Base-by-base conservation (phyloP, 2,888 invertebrate genomes). In the Mesorhabditis sp. region DNA sequence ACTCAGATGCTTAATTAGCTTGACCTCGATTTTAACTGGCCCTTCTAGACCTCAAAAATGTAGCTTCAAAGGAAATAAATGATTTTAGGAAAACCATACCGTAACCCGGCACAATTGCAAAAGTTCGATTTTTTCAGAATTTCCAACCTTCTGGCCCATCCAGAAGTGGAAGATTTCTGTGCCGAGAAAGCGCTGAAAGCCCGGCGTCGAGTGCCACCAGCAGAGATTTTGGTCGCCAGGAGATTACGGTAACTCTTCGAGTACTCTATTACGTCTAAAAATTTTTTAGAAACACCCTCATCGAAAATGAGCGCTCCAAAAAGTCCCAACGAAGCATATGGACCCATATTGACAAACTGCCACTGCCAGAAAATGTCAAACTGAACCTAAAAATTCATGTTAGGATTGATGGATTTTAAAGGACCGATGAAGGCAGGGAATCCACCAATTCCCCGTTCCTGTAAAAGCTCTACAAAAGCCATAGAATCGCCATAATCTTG, bases 121-220 rank as follows among this genome's bases (percentile, higher is more conserved):
- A n/a, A n/a, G n/a, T n/a, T n/a, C n/a, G n/a, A n/a, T n/a, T n/a
- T 50, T 50, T n/a, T 10, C 58, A 50, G 58, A 50, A 50, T 50
- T 13, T 13, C 58, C 58, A 50, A 50, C n/a, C 58, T 50, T 50
- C 58, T 50, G 58, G 58, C 58, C 10, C 58, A 50, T 50, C 58
- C 58, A 50, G 58, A 50, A 50, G 58, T 50, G 58, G 58, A 50
- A n/a, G 58, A 50, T 50, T 50, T 50, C 58, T 50, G 58, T 50
- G 58, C 58, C 10, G 58, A 50, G 58, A 50, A 50, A 50, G n/a
- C 58, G 58, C n/a, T 50, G 58, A 50, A n/a, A 50, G 7, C 58
- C 10, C n/a, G 7, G 58, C 7, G 58, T 10, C 7, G 58, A 1
- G n/a, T n/a, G n/a, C n/a, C 2, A 2, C 58, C 58, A n/a, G n/a